Conservation (phyloP, 2,113 vertebrate species). For the Oreotrochilus melanogaster region DNA sequence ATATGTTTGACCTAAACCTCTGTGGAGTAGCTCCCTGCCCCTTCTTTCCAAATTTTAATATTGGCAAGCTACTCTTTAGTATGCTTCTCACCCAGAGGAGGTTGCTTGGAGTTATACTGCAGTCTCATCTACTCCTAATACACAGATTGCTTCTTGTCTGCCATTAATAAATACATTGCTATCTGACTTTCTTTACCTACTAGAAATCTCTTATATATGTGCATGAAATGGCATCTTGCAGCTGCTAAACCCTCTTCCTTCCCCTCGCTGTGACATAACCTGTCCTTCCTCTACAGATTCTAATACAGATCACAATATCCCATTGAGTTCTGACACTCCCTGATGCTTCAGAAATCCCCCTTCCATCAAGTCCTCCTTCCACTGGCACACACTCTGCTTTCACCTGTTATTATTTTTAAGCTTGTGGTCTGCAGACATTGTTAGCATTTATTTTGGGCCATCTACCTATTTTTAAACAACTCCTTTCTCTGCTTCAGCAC, state of each 20-base stretch:
- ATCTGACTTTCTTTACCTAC: not conserved
- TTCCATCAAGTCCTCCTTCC: not conserved
- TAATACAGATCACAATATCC: not conserved
- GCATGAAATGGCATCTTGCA: not conserved
- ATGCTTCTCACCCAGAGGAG: not conserved
- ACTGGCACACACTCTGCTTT: not conserved
- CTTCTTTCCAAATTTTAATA: not conserved
- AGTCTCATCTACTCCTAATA: not conserved
- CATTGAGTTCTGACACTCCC: slow-evolving; percentile 11
- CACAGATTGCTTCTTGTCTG: not conserved
- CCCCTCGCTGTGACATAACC: not conserved
- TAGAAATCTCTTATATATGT: not conserved
- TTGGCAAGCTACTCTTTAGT: not conserved
- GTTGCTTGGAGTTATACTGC: not conserved
- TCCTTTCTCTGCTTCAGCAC: not conserved
- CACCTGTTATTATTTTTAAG: not conserved
- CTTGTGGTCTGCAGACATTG: not conserved
- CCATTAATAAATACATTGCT: not conserved
- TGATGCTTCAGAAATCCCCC: slow-evolving; percentile 5
- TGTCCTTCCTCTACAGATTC: not conserved
- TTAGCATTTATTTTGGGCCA: not conserved
- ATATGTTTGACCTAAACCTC: not conserved
- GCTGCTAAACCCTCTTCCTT: not conserved
- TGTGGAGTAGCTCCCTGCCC: not conserved
- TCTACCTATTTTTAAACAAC: slow-evolving; percentile 1